Evolutionary conservation across 2,113 vertebrate species (phyloP).

Genomic region (Chaetodon auriga): DNA sequence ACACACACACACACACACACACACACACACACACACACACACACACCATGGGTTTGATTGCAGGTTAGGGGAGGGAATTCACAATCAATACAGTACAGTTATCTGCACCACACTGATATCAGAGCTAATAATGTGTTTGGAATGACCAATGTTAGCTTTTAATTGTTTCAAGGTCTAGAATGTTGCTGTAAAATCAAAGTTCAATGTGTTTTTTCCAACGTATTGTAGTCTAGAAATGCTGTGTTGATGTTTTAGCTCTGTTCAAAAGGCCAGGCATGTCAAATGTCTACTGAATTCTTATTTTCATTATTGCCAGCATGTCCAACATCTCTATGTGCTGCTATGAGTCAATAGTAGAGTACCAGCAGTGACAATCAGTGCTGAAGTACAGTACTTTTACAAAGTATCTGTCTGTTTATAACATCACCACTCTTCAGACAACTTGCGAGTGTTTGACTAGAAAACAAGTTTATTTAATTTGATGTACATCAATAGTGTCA

Average conservation of each 20-base stretch:
- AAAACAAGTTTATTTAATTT: not conserved
- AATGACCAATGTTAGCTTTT: conserved; percentile 12
- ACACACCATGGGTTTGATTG: conserved; percentile 41
- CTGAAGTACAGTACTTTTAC: too few relatives aligned
- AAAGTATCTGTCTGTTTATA: not conserved
- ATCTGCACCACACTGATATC: conserved; percentile 56
- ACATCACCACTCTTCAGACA: too few relatives aligned
- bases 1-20: conserved; percentile 6
- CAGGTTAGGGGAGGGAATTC: conserved; percentile 31
- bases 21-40: too few relatives aligned
- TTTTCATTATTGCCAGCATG: not conserved
- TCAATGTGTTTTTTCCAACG: not conserved
- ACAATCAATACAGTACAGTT: conserved; percentile 58
- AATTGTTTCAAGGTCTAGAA: conserved; percentile 9
- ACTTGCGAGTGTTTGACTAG: not conserved
- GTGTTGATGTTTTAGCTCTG: not conserved
- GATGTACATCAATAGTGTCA: not conserved
- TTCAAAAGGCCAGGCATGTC: not conserved
- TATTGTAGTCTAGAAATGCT: not conserved
- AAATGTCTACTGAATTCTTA: not conserved
- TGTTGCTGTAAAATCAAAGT: not conserved
- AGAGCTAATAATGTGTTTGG: conserved; percentile 22
- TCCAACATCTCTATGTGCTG: not conserved
- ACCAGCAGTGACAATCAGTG: not conserved
- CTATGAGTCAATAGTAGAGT: not conserved